Evolutionary conservation across 1,140 invertebrate species (phyloP), one percentile per base, ranked within the genome.

Genomic region (Drosophila jambulina): DNA sequence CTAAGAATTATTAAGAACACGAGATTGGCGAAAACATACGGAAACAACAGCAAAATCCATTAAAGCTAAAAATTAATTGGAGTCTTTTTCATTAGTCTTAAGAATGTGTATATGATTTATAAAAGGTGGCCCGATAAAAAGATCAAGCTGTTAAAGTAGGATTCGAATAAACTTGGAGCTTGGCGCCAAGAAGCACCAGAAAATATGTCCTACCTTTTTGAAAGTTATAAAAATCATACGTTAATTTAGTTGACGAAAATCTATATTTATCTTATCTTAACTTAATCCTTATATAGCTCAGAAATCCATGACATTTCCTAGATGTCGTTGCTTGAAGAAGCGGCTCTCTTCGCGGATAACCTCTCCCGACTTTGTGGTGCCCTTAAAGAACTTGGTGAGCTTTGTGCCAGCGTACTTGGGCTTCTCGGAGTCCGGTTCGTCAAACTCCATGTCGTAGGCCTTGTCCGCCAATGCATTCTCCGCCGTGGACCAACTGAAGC

Each of bases 401-500:
- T 82, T 92, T 63, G 70, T 81, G 8, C 57, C 92, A 5, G 75
- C 87, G 40, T 94, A 92, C 92, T 94, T 94, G 81, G 78, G 93
- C 91, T 69, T 91, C 23, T 82, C 79, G 10, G 93, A 82, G 2
- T 95, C 94, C 12, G 91, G 76, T 25, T 96, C 94, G 43, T 96
- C 94, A 94, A 97, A 98, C 91, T 97, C 95, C 57, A 98, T 95
- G 42, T 93, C 93, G 51, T 94, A 94, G 13, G 94, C 93, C 38
- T 95, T 93, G 8, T 96, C 96, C 54, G 96, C 82, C 13, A 99
- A 82, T 54, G 98, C 95, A 36, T 95, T 95, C 56, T 96, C 95
- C 0, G 98, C 97, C 0, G 99, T 99, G 4, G 98, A 98, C 99
- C 99, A 99, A 93, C 98, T 99, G 91, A 99, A 99, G 59, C 99